phyloP scores from a whole-genome alignment of 1,140 invertebrate genomes.

The Ylistrum balloti region DNA sequence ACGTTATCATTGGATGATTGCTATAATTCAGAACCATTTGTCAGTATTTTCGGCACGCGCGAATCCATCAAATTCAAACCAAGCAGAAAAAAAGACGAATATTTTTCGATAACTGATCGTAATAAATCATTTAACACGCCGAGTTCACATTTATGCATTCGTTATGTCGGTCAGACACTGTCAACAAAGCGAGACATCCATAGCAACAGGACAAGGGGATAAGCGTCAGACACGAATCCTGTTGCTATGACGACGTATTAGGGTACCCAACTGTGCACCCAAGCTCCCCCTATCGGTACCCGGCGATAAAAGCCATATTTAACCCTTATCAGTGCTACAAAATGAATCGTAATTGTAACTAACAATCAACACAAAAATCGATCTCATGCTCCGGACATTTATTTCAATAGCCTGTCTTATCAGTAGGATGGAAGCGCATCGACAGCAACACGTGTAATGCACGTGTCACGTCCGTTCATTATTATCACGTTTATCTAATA shows the following conservation, averaged over 20 bases:
- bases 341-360: slow-evolving; percentile 34
- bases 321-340: not conserved
- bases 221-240: not conserved
- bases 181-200: not conserved
- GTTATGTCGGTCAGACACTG: not conserved
- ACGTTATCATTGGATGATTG: not conserved
- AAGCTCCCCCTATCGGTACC: slow-evolving; percentile 10
- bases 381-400: slow-evolving; percentile 2
- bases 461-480: slow-evolving; percentile 15
- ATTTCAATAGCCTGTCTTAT: not conserved
- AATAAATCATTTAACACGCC: not conserved
- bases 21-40: not conserved
- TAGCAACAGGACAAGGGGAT: not conserved
- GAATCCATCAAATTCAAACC: not conserved
- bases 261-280: not conserved
- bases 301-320: slow-evolving; percentile 29
- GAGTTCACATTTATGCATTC: not conserved
- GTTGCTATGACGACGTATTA: not conserved
- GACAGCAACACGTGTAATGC: slow-evolving; percentile 26
- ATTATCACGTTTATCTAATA: not conserved
- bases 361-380: not conserved
- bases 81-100: not conserved
- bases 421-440: not conserved
- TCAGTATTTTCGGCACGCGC: not conserved
- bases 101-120: not conserved